Conservation (phyloP, 2,113 vertebrate genomes). For the Corythornis madagascariensis region DNA sequence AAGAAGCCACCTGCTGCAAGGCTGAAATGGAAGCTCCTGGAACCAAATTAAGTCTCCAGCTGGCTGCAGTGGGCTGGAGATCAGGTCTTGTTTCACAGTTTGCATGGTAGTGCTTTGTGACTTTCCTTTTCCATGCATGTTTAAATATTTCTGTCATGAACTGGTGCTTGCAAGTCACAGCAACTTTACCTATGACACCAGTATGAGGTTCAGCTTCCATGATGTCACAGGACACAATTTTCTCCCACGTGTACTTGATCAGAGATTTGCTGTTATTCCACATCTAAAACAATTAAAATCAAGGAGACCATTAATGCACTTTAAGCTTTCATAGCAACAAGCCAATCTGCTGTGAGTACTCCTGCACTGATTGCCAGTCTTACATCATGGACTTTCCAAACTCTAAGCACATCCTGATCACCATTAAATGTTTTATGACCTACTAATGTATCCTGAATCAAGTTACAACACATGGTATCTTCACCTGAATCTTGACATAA, state of each 20-base stretch:
- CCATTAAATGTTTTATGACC: background rate
- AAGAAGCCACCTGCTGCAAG: background rate
- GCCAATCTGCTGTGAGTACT: background rate
- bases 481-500: background rate
- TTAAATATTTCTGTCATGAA: background rate
- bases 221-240: slow-evolving; percentile 68
- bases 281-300: slow-evolving; percentile 80
- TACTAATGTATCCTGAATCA: background rate
- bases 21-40: background rate
- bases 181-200: slow-evolving; percentile 81
- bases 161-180: background rate
- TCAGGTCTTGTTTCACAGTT: background rate
- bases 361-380: background rate
- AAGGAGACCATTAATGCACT: background rate
- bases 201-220: slow-evolving; percentile 84
- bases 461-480: no score
- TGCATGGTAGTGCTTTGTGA: background rate
- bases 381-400: background rate
- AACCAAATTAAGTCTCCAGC: background rate
- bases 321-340: background rate
- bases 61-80: background rate
- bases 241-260: slow-evolving; percentile 86
- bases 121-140: background rate
- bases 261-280: slow-evolving; percentile 90
- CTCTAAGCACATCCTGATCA: background rate